phyloP scores from a whole-genome alignment of 2,113 vertebrate species.

The Neotoma lepida region DNA sequence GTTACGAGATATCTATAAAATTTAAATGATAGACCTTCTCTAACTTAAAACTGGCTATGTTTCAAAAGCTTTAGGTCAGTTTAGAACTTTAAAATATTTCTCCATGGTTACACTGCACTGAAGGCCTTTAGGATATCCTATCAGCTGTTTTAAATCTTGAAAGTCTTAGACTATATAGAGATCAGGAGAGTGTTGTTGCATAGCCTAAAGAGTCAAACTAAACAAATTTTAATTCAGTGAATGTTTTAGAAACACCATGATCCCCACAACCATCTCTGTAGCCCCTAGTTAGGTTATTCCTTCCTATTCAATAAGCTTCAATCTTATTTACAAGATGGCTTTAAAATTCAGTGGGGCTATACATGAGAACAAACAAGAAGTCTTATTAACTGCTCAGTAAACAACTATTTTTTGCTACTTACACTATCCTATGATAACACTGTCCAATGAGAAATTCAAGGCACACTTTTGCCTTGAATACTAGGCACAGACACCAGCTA shows the following conservation, averaged over 20 bases:
- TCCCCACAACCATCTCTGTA: neutral
- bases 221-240: neutral
- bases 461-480: neutral
- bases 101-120: too few relatives aligned
- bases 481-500: neutral
- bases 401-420: neutral
- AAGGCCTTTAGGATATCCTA: neutral
- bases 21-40: neutral
- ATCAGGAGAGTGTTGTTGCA: neutral
- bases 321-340: neutral
- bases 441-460: neutral
- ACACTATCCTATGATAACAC: too few relatives aligned
- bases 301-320: neutral
- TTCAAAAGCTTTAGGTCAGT: neutral
- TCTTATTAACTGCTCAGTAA: neutral
- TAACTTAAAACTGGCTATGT: neutral
- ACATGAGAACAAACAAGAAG: neutral
- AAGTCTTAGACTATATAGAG: neutral
- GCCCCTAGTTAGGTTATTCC: neutral
- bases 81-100: neutral
- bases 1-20: neutral
- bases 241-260: neutral
- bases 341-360: neutral
- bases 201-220: neutral
- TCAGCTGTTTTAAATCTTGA: neutral